Evolutionary conservation across 1,140 invertebrate genomes (phyloP), one percentile per base, ranked within the genome.

Genomic region (Heliconius eleuchia): DNA sequence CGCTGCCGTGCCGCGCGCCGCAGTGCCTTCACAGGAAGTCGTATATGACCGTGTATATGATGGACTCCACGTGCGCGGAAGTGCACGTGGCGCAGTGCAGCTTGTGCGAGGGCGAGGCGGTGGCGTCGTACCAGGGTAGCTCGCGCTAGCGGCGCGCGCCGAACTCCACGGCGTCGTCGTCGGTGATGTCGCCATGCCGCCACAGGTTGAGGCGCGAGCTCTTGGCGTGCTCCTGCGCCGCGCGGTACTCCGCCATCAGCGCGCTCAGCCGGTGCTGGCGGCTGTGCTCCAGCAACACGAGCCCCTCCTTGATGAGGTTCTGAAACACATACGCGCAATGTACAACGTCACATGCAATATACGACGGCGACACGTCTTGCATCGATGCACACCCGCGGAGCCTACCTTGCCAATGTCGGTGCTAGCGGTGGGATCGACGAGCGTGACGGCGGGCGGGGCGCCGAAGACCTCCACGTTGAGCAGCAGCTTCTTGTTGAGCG

Each of bases 181-280:
- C 98, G 77, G 97, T 98, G 89, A 99, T 98, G 91, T 99, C 99
- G 23, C 99, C 99, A 91, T 99, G 99, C 85, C 97, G 96, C 99
- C 99, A 99, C 82, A 99, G 97, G 89, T 97, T 98, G 77, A 96
- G 94, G 93, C 98, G 98, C 72, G 96, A 96, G 82, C 96, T 97
- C 91, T 98, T 97, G 5, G 99, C 99, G 75, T 96, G 95, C 81
- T 98, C 97, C 91, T 99, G 97, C 18, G 98, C 98, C 55, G 96
- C 96, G 81, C 95, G 96, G 91, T 99, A 99, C 77, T 98, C 97
- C 50, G 95, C 95, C 79, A 98, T 96, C 91, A 99, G 90, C 92
- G 97, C 96, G 73, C 97, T 96, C 50, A 99, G 96, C 84, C 97
- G 96, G 78, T 96, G 96, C 87, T 99, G 98, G 79, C 97, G 96